These are phyloP conservation scores for Nannospalax galili DNA, from an alignment of 2,113 vertebrate species.

Conservation along the genomic window DNA sequence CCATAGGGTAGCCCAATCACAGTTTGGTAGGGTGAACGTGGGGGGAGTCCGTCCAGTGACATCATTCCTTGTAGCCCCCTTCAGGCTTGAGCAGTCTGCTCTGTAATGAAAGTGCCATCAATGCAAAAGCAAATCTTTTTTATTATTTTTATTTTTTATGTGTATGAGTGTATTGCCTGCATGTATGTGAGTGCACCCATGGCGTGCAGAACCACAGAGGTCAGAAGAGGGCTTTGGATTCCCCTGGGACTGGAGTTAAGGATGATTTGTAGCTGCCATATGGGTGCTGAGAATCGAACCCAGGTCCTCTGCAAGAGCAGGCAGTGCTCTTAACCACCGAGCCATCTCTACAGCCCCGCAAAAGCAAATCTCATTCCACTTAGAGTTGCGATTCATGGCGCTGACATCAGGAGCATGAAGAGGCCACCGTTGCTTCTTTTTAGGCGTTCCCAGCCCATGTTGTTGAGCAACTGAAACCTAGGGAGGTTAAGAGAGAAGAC, in stretches of 20 bases:
- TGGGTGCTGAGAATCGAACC: too few relatives aligned
- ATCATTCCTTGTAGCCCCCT: neutral
- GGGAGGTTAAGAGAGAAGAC: neutral
- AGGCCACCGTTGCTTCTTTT: neutral
- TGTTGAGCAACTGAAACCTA: neutral
- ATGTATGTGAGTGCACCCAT: too few relatives aligned
- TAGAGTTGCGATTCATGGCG: constrained; percentile 27
- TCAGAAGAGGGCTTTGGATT: too few relatives aligned
- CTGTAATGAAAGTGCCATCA: neutral
- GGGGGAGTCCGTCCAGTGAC: neutral
- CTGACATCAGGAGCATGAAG: neutral
- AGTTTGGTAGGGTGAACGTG: neutral
- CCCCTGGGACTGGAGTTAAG: too few relatives aligned
- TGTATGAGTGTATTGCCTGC: too few relatives aligned
- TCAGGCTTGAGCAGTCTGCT: neutral
- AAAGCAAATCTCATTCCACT: constrained; percentile 50
- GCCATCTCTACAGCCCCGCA: too few relatives aligned
- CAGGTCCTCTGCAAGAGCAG: too few relatives aligned
- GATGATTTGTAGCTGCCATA: too few relatives aligned
- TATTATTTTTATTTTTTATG: too few relatives aligned
- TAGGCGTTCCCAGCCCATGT: neutral
- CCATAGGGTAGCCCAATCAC: neutral
- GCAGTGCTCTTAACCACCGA: too few relatives aligned
- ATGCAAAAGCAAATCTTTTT: too few relatives aligned
- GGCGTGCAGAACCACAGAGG: too few relatives aligned